Evolutionary conservation across 2,113 vertebrate species (phyloP).

Genomic region (Carollia perspicillata): DNA sequence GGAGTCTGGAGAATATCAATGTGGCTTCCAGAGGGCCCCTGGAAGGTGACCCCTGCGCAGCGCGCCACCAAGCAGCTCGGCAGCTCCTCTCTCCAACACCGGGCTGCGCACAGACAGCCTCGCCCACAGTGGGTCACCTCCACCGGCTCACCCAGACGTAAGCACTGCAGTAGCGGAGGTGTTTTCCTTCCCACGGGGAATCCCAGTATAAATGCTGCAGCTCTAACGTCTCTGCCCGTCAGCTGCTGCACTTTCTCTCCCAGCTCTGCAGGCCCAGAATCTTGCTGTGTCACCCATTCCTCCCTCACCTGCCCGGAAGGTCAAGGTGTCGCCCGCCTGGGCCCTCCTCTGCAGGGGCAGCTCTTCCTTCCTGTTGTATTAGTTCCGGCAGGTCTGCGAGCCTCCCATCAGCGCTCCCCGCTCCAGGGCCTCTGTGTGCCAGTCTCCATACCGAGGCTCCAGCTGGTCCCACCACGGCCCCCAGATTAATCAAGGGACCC

Average conservation of each 20-base stretch:
- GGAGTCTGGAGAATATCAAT: background rate
- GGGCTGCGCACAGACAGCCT: background rate
- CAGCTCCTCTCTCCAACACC: background rate
- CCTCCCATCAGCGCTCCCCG: background rate
- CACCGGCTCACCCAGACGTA: too few species aligned
- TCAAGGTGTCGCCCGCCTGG: background rate
- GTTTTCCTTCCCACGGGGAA: background rate
- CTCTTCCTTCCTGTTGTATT: background rate
- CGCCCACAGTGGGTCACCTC: background rate
- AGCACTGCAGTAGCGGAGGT: rapidly evolving
- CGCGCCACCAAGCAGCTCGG: background rate
- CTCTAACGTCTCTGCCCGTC: background rate
- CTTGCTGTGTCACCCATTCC: background rate
- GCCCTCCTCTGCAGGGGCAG: background rate
- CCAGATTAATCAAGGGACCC: background rate
- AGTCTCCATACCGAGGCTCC: background rate
- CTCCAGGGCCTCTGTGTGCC: background rate
- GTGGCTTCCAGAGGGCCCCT: background rate
- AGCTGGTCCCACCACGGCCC: too few species aligned
- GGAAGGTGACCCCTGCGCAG: background rate
- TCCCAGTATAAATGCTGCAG: background rate
- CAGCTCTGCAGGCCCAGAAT: background rate
- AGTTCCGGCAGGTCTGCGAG: background rate
- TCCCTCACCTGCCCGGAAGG: background rate
- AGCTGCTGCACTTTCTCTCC: background rate